A percentile compares a stretch with the other conserved stretches of the same genome.
Evolutionary conservation across 2,888 invertebrate genomes (phyloP).

Genomic region (Scaptodrosophila latifasciaeformis): DNA sequence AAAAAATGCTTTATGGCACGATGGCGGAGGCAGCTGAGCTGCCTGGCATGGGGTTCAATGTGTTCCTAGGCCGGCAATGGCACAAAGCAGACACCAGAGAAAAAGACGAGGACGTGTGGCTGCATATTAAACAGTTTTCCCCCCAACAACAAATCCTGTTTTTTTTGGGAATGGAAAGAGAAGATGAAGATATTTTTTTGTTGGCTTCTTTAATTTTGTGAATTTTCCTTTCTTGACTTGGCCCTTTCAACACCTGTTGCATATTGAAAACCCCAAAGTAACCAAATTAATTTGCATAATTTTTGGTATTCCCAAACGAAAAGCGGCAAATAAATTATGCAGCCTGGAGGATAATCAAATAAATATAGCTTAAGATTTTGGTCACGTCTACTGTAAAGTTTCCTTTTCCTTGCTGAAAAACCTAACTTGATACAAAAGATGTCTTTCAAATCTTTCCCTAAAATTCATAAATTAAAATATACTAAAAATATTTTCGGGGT

Average conservation of each 20-base stretch:
- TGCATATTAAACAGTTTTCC: constrained; percentile 38
- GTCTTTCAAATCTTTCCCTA: too few relatives aligned
- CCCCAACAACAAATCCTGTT: constrained; percentile 21
- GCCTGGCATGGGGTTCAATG: constrained; percentile 36
- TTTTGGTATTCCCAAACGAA: constrained; percentile 36
- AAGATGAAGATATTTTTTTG: too few relatives aligned
- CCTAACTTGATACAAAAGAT: too few relatives aligned
- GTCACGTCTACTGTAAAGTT: constrained; percentile 53
- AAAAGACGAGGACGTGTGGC: background rate
- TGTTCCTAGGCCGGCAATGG: constrained; percentile 19
- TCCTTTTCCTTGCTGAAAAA: constrained; percentile 42
- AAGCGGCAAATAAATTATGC: background rate
- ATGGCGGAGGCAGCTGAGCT: background rate
- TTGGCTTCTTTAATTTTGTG: background rate
- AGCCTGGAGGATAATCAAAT: constrained; percentile 25
- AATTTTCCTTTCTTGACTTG: background rate
- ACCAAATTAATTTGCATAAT: constrained; percentile 49
- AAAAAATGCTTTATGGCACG: background rate
- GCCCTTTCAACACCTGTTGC: constrained; percentile 50
- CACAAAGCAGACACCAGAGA: background rate
- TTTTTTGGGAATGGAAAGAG: constrained; percentile 23
- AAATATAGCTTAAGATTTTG: constrained; percentile 39
- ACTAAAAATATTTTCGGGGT: constrained; percentile 25
- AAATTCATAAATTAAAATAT: constrained; percentile 51
- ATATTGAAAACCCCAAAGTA: constrained; percentile 26